Base-by-base conservation (phyloP, 2,113 vertebrate genomes). In the Coracopsis vasa region DNA sequence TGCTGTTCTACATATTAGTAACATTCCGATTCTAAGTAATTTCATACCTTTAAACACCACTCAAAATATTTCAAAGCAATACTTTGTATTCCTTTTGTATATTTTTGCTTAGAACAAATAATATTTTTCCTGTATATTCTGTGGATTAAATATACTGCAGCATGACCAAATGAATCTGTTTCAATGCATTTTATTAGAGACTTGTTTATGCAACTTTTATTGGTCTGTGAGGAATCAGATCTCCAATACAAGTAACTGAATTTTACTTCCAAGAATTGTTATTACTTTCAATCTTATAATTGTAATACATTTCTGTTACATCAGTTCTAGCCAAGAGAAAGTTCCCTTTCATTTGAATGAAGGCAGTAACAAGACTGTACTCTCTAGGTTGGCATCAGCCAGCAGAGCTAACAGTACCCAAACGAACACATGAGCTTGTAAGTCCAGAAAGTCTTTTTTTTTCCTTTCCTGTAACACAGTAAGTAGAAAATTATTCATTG, bases 161-260 rank as follows among this genome's bases (percentile, higher is more conserved):
- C 16, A 11, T 51, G 60, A 90, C 56, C 31, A 3, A 86, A 75
- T 19, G 33, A 93, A 83, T 74, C 23, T 28, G 88, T 74, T 65
- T 71, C 60, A 91, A 87, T 28, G 33, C 10, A 69, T 86, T 91
- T 92, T 65, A 87, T 79, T 75, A 54, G 77, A 74, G n/a, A 64
- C 17, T 86, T 69, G 31, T 88, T 95, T 75, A 75, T 91, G 29
- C 60, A 93, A 93, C 33, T 93, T 92, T 65, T 86, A 64, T 39
- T 85, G 41, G 33, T 83, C 69, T 58, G 50, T 73, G 21, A 93
- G 47, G 83, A 80, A 69, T 21, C 25, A 67, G 37, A 90, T 44
- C 48, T 83, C 51, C 69, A 83, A 66, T 25, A 80, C 1, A 1
- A 92, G 39, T 45, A 85, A 91, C 69, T 71, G 66, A 91, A 94